These are phyloP conservation scores for Nasua narica DNA, from an alignment of 2,797 vertebrate species.

Conservation along the genomic window DNA sequence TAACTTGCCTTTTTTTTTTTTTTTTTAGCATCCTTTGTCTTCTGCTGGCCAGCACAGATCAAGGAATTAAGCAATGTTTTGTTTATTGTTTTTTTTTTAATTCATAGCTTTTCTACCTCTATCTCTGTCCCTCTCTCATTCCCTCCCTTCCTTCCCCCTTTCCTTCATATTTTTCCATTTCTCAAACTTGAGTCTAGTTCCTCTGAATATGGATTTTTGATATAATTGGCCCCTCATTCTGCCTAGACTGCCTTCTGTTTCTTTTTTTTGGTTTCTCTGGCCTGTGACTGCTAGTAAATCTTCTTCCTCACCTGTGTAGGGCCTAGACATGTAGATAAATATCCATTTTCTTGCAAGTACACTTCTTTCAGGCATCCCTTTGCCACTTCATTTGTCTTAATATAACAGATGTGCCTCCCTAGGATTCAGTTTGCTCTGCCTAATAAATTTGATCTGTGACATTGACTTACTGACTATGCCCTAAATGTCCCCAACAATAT, in stretches of 20 bases:
- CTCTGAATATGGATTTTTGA: background rate
- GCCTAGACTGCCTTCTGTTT: rapidly evolving
- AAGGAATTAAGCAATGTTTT: background rate
- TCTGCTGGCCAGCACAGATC: background rate
- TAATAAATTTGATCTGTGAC: background rate
- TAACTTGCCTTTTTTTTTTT: background rate
- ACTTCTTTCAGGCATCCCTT: background rate
- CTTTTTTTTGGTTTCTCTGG: background rate
- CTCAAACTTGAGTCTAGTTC: background rate
- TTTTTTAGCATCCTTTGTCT: background rate
- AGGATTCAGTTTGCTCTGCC: background rate
- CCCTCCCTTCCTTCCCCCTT: too few relatives aligned
- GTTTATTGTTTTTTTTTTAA: background rate
- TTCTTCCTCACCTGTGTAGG: background rate
- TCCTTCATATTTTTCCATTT: background rate
- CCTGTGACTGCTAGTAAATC: background rate
- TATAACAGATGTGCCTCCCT: background rate
- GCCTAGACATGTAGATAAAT: rapidly evolving
- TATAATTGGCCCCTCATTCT: background rate
- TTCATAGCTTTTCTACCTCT: background rate
- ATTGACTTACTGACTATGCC: background rate
- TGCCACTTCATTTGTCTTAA: background rate
- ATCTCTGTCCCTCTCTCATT: background rate
- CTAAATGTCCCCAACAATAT: background rate
- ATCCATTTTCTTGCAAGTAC: too few relatives aligned